Evolutionary conservation across 2,888 invertebrate species (phyloP).

Genomic region (Abrostola tripartita): DNA sequence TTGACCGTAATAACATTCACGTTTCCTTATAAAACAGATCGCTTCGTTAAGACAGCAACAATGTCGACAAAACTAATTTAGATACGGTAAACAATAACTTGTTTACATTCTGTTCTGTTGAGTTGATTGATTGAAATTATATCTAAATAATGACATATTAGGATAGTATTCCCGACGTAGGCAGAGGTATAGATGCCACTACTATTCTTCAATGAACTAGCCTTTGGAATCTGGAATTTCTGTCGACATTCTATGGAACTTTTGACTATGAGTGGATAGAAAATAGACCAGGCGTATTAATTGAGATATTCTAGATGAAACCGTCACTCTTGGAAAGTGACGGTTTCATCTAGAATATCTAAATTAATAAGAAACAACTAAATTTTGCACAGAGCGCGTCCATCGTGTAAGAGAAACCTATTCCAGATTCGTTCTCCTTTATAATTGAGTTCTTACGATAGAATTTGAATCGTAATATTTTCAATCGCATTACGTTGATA

Average conservation of each 20-base stretch:
- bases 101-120: constrained; percentile 38
- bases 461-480: neutral
- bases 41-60: constrained; percentile 26
- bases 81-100: constrained; percentile 32
- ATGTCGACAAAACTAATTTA: constrained; percentile 42
- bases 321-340: too few species aligned
- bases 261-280: too few species aligned
- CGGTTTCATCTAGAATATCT: too few species aligned
- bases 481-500: neutral
- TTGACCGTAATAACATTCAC: constrained; percentile 18
- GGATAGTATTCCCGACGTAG: neutral
- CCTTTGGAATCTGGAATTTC: too few species aligned
- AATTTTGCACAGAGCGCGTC: too few species aligned
- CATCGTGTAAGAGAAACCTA: neutral
- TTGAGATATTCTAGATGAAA: too few species aligned
- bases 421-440: neutral
- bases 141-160: neutral
- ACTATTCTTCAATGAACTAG: neutral
- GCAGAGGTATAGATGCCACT: neutral
- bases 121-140: constrained; percentile 4
- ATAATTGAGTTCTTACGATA: neutral
- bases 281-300: too few species aligned
- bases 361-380: too few species aligned
- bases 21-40: constrained; percentile 34
- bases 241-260: too few species aligned